Conservation (phyloP, 2,113 vertebrate genomes). For the Delphinapterus leucas region DNA sequence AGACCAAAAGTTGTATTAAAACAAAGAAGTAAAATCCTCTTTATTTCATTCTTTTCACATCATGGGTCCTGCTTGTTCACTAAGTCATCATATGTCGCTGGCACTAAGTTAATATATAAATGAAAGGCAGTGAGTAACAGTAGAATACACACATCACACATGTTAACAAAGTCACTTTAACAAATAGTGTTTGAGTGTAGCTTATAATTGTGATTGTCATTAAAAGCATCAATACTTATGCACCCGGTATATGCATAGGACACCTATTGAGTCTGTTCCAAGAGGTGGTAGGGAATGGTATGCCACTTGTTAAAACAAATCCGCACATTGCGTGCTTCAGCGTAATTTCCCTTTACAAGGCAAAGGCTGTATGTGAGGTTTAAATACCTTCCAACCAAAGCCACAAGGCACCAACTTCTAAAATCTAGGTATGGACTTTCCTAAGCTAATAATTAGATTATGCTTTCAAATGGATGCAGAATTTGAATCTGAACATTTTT, state of each 20-base stretch:
- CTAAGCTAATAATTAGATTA: neutral
- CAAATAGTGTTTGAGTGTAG: neutral
- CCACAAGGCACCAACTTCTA: neutral
- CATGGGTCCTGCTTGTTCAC: neutral
- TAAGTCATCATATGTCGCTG: neutral
- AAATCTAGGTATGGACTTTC: neutral
- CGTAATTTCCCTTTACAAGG: neutral
- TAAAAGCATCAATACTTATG: neutral
- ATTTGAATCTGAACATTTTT: neutral
- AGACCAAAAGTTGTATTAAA: neutral
- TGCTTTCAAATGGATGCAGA: neutral
- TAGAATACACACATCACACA: neutral
- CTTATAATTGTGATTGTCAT: neutral
- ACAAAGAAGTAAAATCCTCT: neutral
- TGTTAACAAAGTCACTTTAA: neutral
- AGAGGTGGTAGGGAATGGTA: neutral
- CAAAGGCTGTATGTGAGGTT: neutral
- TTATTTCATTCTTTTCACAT: neutral
- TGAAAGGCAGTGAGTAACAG: neutral
- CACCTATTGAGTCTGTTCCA: neutral
- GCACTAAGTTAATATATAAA: neutral
- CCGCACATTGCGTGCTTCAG: neutral
- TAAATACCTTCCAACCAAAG: neutral
- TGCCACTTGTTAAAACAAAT: neutral
- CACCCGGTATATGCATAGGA: neutral